Conservation (phyloP, 2,888 invertebrate genomes). For the Latrodectus elegans region DNA sequence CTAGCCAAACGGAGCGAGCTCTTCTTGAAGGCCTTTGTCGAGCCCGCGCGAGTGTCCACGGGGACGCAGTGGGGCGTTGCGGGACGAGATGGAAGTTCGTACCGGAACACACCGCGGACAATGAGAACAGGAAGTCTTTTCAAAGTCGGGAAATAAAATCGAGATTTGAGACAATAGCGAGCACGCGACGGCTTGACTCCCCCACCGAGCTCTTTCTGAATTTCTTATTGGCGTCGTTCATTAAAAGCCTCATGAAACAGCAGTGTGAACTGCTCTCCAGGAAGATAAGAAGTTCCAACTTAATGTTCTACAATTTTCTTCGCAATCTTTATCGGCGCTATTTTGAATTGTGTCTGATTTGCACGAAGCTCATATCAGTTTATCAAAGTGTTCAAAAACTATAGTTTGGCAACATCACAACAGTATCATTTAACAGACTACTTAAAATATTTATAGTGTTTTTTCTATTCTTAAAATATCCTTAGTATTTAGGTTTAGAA, state of each 20-base stretch:
- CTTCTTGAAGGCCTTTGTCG: not conserved
- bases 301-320: too few relatives aligned
- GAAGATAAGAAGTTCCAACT: too few relatives aligned
- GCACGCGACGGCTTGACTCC: constrained; percentile 67
- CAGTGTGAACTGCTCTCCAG: too few relatives aligned
- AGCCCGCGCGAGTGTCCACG: not conserved
- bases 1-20: constrained; percentile 36
- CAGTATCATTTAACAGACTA: too few relatives aligned
- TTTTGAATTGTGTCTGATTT: too few relatives aligned
- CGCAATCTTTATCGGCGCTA: too few relatives aligned
- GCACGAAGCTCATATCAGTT: too few relatives aligned
- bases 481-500: too few relatives aligned
- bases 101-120: constrained; percentile 54
- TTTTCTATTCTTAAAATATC: too few relatives aligned
- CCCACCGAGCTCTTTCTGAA: not conserved
- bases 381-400: too few relatives aligned
- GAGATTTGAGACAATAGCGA: constrained; percentile 1
- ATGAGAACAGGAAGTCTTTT: constrained; percentile 68
- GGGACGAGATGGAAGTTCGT: constrained; percentile 11
- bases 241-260: not conserved
- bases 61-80: constrained; percentile 16
- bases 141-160: constrained; percentile 47
- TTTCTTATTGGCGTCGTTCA: not conserved
- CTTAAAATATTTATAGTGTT: too few relatives aligned
- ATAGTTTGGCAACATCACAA: too few relatives aligned